Evolutionary conservation across 2,113 vertebrate species (phyloP), one percentile per base, ranked within the genome.

Genomic region (Rhynchopsitta pachyrhyncha): DNA sequence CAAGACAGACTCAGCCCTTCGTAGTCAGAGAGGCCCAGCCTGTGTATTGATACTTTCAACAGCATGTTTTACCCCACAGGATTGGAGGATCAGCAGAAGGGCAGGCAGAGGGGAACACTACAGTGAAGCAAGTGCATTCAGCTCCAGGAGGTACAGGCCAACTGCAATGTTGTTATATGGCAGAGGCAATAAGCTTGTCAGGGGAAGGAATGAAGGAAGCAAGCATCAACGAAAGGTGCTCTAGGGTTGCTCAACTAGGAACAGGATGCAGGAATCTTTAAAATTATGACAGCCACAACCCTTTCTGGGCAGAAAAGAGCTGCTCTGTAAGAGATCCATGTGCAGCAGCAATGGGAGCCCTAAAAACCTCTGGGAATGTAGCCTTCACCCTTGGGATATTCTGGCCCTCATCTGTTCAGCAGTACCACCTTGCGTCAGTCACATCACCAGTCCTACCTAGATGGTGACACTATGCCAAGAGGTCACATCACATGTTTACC

Each of bases 161-260:
- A 73, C 82, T 31, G 35, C 10, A 74, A 6, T 0, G 0, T 8
- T 63, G 46, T 23, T 64, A 33, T 29, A 17, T 0, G 1, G 33
- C 25, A 18, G 9, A 13, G 27, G 27, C 33, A 82, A 23, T 5
- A 44, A 53, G 25, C n/a, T 31, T 28, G 23, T 25, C 31, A 37
- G 18, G 17, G 24, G 4, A 37, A n/a, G 17, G 27, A 69, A n/a
- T 27, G 18, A 81, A 15, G 13, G 35, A 83, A 52, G 42, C 15
- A 83, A 49, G 42, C 15, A 55, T 5, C 27, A 62, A 47, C n/a
- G 16, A 60, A 55, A 78, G n/a, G 14, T 37, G 28, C 31, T 52
- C 8, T 7, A 67, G 7, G 7, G 29, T 3, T 79, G 35, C 52
- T 89, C 62, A 71, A n/a, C 27, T 23, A n/a, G 37, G 23, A 82